A percentile compares a stretch with the other conserved stretches of the same genome.
phyloP scores from a whole-genome alignment of 2,888 invertebrate genomes.

The Tachystola acroxantha region DNA sequence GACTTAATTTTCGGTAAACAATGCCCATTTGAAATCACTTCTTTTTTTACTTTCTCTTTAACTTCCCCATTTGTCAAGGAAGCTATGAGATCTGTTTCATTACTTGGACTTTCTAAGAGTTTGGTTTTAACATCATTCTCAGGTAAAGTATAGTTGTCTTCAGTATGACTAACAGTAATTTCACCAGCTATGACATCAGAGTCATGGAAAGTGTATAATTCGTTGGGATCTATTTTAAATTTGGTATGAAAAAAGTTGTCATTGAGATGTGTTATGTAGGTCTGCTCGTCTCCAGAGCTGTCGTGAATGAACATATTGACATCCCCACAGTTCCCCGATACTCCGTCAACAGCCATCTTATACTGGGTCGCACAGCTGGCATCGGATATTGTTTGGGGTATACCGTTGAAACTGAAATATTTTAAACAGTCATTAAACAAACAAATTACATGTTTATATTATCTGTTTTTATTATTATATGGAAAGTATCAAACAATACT shows the following conservation, averaged over 20 bases:
- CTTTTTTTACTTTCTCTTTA: slow-evolving; percentile 43
- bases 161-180: slow-evolving; percentile 70
- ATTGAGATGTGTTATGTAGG: slow-evolving; percentile 61
- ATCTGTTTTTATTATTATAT: no score
- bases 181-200: slow-evolving; percentile 69
- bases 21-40: slow-evolving; percentile 55
- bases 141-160: slow-evolving; percentile 58
- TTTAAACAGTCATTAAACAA: slow-evolving; percentile 3
- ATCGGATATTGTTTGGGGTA: slow-evolving; percentile 73
- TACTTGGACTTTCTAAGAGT: slow-evolving; percentile 47
- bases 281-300: slow-evolving; percentile 61
- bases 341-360: slow-evolving; percentile 70
- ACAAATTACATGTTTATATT: no score
- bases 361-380: slow-evolving; percentile 71
- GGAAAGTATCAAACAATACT: slow-evolving; percentile 21
- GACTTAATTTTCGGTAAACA: slow-evolving; percentile 31
- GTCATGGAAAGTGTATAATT: slow-evolving; percentile 72
- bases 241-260: slow-evolving; percentile 67
- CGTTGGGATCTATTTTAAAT: slow-evolving; percentile 73
- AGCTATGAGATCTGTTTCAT: slow-evolving; percentile 47
- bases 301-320: slow-evolving; percentile 67
- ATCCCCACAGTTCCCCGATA: slow-evolving; percentile 60
- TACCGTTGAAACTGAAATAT: slow-evolving; percentile 63
- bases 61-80: slow-evolving; percentile 54
- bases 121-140: slow-evolving; percentile 53